phyloP scores from a whole-genome alignment of 1,140 invertebrate species.

The Tachypleus tridentatus region DNA sequence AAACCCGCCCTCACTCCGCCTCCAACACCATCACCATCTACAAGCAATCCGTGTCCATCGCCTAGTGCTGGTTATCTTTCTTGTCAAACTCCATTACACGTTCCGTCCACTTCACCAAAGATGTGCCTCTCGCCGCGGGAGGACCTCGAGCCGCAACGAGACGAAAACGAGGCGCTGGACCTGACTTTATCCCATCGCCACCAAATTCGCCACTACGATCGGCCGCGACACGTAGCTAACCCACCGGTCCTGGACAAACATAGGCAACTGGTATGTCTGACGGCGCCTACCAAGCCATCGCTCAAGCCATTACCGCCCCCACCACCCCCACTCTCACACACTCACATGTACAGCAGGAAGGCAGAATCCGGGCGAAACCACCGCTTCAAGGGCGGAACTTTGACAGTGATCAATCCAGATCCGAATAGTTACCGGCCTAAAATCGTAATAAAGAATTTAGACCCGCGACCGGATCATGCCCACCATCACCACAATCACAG shows the following conservation, averaged over 20 bases:
- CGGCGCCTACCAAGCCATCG: slow-evolving; percentile 5
- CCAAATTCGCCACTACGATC: slow-evolving; percentile 2
- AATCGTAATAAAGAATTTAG: slow-evolving; percentile 18
- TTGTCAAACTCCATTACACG: background rate
- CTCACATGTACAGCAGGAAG: slow-evolving; percentile 11
- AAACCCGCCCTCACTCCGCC: background rate
- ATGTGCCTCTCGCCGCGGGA: too few species aligned
- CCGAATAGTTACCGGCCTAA: slow-evolving; percentile 15
- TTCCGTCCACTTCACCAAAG: background rate
- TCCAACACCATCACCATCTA: background rate
- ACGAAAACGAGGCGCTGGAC: slow-evolving; percentile 7
- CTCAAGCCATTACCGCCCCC: slow-evolving; percentile 5
- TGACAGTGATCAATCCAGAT: slow-evolving; percentile 15
- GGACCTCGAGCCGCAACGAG: too few species aligned
- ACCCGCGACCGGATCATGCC: slow-evolving; percentile 10
- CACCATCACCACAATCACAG: slow-evolving; percentile 11
- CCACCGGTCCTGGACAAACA: slow-evolving; percentile 18
- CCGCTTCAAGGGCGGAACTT: slow-evolving; percentile 9
- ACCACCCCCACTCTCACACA: slow-evolving; percentile 7
- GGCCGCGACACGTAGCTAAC: slow-evolving; percentile 12
- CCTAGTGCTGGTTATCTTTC: background rate
- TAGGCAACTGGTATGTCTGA: slow-evolving; percentile 6
- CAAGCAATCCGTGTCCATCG: background rate
- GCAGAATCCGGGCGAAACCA: slow-evolving; percentile 1
- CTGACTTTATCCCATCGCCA: slow-evolving; percentile 9